Base-by-base conservation (phyloP, 35 echinoderm and acorn worm species). In the Hemicentrotus pulcherrimus region DNA sequence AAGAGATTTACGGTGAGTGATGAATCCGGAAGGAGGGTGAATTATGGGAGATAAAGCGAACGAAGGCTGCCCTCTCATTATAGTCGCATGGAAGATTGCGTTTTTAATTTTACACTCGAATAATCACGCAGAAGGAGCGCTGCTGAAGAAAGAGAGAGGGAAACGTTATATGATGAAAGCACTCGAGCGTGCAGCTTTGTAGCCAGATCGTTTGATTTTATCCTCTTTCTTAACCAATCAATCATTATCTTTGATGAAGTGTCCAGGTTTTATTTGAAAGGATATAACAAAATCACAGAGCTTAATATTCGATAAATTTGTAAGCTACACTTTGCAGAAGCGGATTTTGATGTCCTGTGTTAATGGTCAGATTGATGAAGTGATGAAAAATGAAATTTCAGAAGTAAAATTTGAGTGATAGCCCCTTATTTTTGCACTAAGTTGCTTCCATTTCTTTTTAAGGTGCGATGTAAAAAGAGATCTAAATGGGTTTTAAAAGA, bases 91-190 rank as follows among this genome's bases (percentile, higher is more conserved):
- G 65, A 78, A 78, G 65, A 24, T 78, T 78, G 65, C 65, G 19
- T 78, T 78, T 78, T 78, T 78, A 78, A 78, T 78, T 78, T 78
- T 78, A 78, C 65, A 78, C 65, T 78, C 65, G 65, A 28, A 78
- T 78, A 18, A 78, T 78, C 65, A 4, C 65, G 19, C 19, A 22
- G 65, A 78, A 78, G 65, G 19, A 78, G 19, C 28, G 24, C 28
- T 78, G 65, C 65, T 78, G 19, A n/a, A 28, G 65, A 78, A 78
- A 78, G 65, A 78, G 22, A n/a, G 28, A 28, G 50, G 15, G 50
- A 15, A 78, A 78, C 15, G 28, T 78, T 30, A 78, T 78, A 78
- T 78, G 65, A n/a, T 78, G 5, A 71, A 28, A 78, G 65, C 65
- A 78, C 65, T 78, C 65, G 19, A 78, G 65, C 65, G 7, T 28